Conservation (phyloP, 2,797 vertebrate species). For the Macropodus opercularis region DNA sequence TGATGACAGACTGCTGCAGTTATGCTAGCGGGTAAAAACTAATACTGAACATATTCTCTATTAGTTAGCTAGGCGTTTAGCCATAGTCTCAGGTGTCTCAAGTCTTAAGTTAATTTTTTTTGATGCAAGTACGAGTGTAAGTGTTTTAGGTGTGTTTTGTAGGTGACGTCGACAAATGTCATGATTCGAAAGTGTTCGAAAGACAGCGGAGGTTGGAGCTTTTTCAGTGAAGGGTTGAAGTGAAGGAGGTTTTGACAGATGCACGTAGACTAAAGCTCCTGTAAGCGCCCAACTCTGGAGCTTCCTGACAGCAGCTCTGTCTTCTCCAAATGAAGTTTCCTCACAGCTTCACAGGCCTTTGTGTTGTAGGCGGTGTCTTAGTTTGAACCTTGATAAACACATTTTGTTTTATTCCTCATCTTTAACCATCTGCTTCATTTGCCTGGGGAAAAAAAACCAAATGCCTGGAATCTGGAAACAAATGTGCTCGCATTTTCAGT, state of each 20-base stretch:
- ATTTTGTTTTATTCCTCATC: too few species aligned
- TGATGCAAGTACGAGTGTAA: slow-evolving; percentile 34
- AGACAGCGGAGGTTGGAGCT: background rate
- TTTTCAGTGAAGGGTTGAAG: background rate
- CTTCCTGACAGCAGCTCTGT: too few species aligned
- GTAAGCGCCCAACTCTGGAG: background rate
- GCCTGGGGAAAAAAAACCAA: too few species aligned
- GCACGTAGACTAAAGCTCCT: background rate
- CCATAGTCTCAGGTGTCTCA: slow-evolving; percentile 67
- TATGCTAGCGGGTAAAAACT: slow-evolving; percentile 21
- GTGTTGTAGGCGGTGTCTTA: too few species aligned
- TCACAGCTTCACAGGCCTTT: too few species aligned
- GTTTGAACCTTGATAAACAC: too few species aligned
- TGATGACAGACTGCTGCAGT: slow-evolving; percentile 26
- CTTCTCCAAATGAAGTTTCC: too few species aligned
- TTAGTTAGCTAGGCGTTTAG: slow-evolving; percentile 50
- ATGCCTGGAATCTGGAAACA: too few species aligned
- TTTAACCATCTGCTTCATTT: too few species aligned
- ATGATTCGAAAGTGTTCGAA: slow-evolving; percentile 1
- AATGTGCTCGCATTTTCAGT: too few species aligned
- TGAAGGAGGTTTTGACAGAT: slow-evolving; percentile 9
- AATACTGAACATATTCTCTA: slow-evolving; percentile 44
- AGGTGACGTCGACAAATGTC: slow-evolving; percentile 14
- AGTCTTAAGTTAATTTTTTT: slow-evolving; percentile 47
- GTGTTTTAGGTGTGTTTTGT: slow-evolving; percentile 17